Conservation (phyloP, 2,888 invertebrate species). For the Cylindroiulus punctatus region DNA sequence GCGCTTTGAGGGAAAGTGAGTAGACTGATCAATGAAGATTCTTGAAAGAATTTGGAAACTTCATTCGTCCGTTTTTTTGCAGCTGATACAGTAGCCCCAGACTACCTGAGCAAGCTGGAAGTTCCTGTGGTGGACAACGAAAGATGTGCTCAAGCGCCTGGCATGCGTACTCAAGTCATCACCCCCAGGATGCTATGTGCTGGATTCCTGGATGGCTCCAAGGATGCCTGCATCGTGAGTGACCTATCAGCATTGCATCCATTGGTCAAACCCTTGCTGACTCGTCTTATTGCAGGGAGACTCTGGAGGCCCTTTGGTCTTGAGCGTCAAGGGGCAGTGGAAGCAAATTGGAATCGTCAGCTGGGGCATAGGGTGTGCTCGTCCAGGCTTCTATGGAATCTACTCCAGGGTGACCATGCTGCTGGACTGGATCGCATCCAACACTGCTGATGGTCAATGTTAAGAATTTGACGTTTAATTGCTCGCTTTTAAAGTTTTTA, state of each 20-base stretch:
- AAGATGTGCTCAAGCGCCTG: constrained; percentile 47
- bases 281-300: constrained; percentile 67
- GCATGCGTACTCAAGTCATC: constrained; percentile 49
- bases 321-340: not conserved
- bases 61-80: not conserved
- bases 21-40: not conserved
- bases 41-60: not conserved
- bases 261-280: not conserved
- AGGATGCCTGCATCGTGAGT: constrained; percentile 56
- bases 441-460: constrained; percentile 48
- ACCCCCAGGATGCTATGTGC: constrained; percentile 57
- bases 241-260: not conserved
- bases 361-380: constrained; percentile 69
- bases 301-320: constrained; percentile 70
- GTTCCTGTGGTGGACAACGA: constrained; percentile 56
- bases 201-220: constrained; percentile 51
- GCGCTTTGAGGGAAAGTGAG: constrained; percentile 55
- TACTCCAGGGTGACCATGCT: constrained; percentile 52
- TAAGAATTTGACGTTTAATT: not conserved
- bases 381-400: constrained; percentile 54
- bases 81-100: constrained; percentile 45
- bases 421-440: constrained; percentile 50
- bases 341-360: constrained; percentile 71
- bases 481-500: not conserved
- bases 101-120: constrained; percentile 46